phyloP scores from a whole-genome alignment of 1,140 invertebrate species.

The Mizuhopecten yessoensis region DNA sequence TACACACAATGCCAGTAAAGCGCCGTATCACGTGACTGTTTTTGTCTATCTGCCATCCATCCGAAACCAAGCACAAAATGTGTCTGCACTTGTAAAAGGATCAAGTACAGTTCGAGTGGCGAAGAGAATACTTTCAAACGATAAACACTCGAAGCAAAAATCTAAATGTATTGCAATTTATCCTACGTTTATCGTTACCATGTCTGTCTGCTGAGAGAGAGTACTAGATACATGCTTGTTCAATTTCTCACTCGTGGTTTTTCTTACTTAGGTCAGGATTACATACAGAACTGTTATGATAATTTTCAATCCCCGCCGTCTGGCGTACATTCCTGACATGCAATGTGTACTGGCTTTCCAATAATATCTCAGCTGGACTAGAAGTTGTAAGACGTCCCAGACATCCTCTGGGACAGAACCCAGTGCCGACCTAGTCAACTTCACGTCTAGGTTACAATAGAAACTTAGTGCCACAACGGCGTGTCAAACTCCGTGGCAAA shows the following conservation, averaged over 20 bases:
- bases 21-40: not conserved
- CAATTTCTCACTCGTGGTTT: constrained; percentile 23
- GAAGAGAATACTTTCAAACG: not conserved
- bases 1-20: too few relatives aligned
- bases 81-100: not conserved
- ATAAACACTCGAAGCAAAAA: not conserved
- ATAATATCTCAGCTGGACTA: not conserved
- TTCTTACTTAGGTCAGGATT: not conserved
- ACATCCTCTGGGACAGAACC: not conserved
- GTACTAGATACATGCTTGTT: not conserved
- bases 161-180: not conserved
- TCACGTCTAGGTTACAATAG: not conserved
- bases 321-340: constrained; percentile 31
- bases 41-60: not conserved
- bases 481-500: not conserved
- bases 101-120: not conserved
- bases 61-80: not conserved
- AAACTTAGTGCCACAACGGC: not conserved
- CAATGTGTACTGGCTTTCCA: not conserved
- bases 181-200: not conserved
- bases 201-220: not conserved
- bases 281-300: constrained; percentile 7
- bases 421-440: not conserved
- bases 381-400: not conserved
- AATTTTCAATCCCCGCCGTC: constrained; percentile 10